Evolutionary conservation across 2,888 invertebrate species (phyloP), one percentile per base, ranked within the genome.

Genomic region (Mantis religiosa): DNA sequence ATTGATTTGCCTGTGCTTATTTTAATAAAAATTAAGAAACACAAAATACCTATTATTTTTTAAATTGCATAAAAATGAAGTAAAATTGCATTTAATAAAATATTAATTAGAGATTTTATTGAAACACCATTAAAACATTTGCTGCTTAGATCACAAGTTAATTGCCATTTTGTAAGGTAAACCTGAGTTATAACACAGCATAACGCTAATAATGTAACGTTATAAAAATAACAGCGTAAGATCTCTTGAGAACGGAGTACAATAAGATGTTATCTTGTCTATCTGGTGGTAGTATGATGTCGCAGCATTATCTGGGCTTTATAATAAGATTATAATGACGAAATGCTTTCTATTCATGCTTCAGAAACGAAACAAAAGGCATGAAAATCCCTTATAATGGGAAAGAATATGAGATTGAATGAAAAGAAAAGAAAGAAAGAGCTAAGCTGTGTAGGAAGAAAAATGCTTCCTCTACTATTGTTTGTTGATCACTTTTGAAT

Each of bases 291-390:
- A 71, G 25, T 71, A 71, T 71, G 20, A 71, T 71, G 54, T 71
- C 54, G 54, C 25, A 71, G 54, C 54, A 71, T 71, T 71, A 71
- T 71, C 20, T 2, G 25, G 3, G 20, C 82, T 82, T 82, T 87
- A 89, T 90, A 89, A 90, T 90, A 88, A 88, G 88, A 88, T 89
- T 89, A 90, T 89, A 89, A 89, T 90, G 90, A 90, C 90, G 89
- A 82, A 87, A 90, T 89, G 88, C 54, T 89, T 90, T 90, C 89
- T 86, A 89, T 90, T 90, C 87, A 89, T 30, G n/a, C 83, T 6
- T 34, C 81, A 89, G 82, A 85, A 89, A 71, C 88, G 88, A 89
- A 83, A 89, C 89, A 89, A 89, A 88, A 84, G 88, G 84, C 85
- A 87, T 88, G 88, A 85, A 89, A 89, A 89, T 87, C 87, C 27